Conservation (phyloP, 2,797 vertebrate species). For the Pseudomugil gertrudae region DNA sequence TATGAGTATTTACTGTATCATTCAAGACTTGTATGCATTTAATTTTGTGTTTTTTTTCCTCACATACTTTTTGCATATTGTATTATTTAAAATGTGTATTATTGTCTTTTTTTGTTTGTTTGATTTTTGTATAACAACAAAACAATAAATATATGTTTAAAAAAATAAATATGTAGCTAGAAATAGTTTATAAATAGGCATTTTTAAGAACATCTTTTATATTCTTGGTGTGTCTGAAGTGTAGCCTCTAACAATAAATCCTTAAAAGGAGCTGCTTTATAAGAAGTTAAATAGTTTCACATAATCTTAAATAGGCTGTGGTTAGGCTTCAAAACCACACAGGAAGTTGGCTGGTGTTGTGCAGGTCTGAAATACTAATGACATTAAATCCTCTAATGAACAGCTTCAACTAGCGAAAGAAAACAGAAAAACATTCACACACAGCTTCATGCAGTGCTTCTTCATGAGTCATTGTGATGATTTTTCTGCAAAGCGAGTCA, state of each 20-base stretch:
- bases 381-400: not conserved
- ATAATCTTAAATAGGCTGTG: not conserved
- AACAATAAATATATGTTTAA: too few species aligned
- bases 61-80: too few species aligned
- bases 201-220: not conserved
- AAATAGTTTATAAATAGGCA: not conserved
- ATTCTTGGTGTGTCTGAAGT: not conserved
- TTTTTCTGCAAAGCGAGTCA: constrained; percentile 5
- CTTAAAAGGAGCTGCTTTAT: not conserved
- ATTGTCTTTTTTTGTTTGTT: too few species aligned
- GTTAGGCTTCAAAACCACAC: constrained; percentile 5
- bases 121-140: too few species aligned
- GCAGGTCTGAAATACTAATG: constrained; percentile 6
- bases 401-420: constrained; percentile 14
- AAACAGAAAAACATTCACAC: too few species aligned
- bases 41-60: too few species aligned
- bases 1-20: too few species aligned
- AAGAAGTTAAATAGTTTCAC: not conserved
- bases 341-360: constrained; percentile 15
- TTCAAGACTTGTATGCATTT: too few species aligned
- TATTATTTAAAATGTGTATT: too few species aligned
- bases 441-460: too few species aligned
- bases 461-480: not conserved
- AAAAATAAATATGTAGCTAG: too few species aligned
- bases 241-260: not conserved